Base-by-base conservation (phyloP, 2,113 vertebrate genomes). In the Lophius piscatorius region DNA sequence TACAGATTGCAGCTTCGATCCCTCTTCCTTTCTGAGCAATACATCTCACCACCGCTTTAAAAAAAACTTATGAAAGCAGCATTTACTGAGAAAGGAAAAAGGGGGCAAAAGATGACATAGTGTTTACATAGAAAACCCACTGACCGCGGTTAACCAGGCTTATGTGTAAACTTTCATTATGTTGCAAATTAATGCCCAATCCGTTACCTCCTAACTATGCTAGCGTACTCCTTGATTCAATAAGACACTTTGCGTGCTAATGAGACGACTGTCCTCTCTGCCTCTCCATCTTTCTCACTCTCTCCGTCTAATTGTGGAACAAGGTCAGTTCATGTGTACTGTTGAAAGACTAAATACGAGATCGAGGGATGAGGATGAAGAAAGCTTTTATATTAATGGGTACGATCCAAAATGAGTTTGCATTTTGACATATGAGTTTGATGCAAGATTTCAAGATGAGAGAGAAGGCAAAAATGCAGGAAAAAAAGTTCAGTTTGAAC, bases 231-330 rank as follows among this genome's bases (percentile, higher is more conserved):
- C 89, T 26, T 94, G 92, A 94, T 92, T 94, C 93, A 91, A 92
- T 93, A 91, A 93, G 93, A 93, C 92, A 93, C 91, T 91, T 94
- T 92, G 92, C 91, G 92, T 93, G 92, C 93, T 93, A 94, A 96
- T 95, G 92, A 95, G 92, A 50, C 11, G 67, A 85, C 60, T 90
- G 90, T 93, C 94, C 60, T 77, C 55, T 44, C 48, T 8, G 18
- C 70, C 49, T 48, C 36, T 44, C 57, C 17, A 31, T 52, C 9
- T 63, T 33, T 34, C 31, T 26, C 48, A 54, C 26, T 38, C 26
- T 41, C 58, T 24, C 45, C 3, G 45, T 42, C 54, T 78, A 49
- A 59, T 63, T 21, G 7, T 49, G 49, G 49, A 73, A 78, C 63
- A 51, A 65, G 62, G 60, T 49, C 63, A 55, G 74, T 88, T 69